A percentile compares a stretch with the other conserved stretches of the same genome.
Conservation (phyloP, 2,113 vertebrate genomes). For the Xiphophorus maculatus region DNA sequence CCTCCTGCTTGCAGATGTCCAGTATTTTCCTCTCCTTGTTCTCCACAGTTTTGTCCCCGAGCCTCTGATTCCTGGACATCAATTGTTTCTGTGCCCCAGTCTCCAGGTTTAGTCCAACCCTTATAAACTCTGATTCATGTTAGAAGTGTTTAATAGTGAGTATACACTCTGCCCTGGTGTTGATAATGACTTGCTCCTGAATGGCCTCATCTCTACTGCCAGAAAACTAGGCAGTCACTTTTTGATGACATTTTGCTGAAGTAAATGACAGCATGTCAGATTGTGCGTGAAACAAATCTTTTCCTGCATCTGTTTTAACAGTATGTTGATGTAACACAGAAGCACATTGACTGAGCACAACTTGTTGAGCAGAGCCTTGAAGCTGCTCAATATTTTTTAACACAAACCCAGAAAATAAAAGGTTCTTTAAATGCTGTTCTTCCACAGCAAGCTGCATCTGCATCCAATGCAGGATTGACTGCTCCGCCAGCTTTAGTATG, state of each 20-base stretch:
- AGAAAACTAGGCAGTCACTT: constrained; percentile 70
- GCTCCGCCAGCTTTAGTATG: constrained; percentile 49
- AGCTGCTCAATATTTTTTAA: constrained; percentile 73
- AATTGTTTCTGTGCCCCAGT: too few species aligned
- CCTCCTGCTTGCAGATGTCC: too few species aligned
- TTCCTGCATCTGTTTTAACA: constrained; percentile 42
- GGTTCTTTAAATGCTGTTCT: constrained; percentile 70
- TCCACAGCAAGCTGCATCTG: constrained; percentile 59
- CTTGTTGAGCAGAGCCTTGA: constrained; percentile 42
- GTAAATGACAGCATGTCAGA: constrained; percentile 33
- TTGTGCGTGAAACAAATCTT: constrained; percentile 10
- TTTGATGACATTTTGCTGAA: constrained; percentile 60
- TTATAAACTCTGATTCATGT: too few species aligned
- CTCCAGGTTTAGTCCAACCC: too few species aligned
- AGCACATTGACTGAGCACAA: constrained; percentile 19
- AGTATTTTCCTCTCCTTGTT: too few species aligned
- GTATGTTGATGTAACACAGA: constrained; percentile 44
- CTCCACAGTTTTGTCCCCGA: too few species aligned
- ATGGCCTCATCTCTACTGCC: constrained; percentile 33
- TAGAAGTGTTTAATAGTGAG: too few species aligned
- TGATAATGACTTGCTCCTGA: constrained; percentile 14
- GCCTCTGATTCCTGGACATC: too few species aligned
- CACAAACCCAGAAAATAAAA: constrained; percentile 76
- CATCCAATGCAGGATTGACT: constrained; percentile 65
- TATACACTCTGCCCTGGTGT: too few species aligned